These are phyloP conservation scores for Tetrao urogallus DNA, from an alignment of 2,113 vertebrate genomes.

Conservation along the genomic window DNA sequence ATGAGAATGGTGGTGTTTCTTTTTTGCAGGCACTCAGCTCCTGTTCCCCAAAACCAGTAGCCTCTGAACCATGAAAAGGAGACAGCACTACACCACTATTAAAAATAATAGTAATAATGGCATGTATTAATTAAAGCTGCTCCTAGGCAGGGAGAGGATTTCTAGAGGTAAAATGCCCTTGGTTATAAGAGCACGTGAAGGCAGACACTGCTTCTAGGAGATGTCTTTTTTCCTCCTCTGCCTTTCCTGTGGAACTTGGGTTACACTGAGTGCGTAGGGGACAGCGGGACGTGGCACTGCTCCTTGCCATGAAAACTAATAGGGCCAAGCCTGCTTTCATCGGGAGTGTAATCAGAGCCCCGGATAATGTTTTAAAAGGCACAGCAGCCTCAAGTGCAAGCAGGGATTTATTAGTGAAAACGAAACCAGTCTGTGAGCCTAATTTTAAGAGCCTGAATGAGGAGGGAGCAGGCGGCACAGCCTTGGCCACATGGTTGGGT, in stretches of 20 bases:
- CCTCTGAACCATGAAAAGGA: background rate
- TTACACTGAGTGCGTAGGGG: background rate
- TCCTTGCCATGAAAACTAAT: constrained; percentile 67
- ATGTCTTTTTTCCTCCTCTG: background rate
- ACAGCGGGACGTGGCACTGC: constrained; percentile 25
- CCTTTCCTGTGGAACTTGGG: constrained; percentile 32
- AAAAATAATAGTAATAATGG: background rate
- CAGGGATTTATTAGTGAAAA: constrained; percentile 72
- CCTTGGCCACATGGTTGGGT: background rate
- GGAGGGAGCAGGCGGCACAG: background rate
- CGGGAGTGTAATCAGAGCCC: constrained; percentile 66
- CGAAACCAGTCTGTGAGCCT: constrained; percentile 45
- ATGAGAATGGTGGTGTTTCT: too few species aligned
- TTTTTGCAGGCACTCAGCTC: too few species aligned
- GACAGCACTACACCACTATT: background rate
- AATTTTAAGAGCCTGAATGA: constrained; percentile 66
- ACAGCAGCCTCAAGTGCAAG: constrained; percentile 66
- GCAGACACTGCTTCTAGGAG: background rate
- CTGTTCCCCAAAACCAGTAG: background rate
- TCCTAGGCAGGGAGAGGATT: background rate
- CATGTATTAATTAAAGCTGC: background rate
- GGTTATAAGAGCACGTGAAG: background rate
- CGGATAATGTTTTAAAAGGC: constrained; percentile 66
- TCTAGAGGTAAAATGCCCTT: background rate
- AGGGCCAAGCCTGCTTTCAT: constrained; percentile 67